A percentile compares a stretch with the other conserved stretches of the same genome.
Evolutionary conservation across 2,888 invertebrate genomes (phyloP).

Genomic region (Ennomos erosarius): DNA sequence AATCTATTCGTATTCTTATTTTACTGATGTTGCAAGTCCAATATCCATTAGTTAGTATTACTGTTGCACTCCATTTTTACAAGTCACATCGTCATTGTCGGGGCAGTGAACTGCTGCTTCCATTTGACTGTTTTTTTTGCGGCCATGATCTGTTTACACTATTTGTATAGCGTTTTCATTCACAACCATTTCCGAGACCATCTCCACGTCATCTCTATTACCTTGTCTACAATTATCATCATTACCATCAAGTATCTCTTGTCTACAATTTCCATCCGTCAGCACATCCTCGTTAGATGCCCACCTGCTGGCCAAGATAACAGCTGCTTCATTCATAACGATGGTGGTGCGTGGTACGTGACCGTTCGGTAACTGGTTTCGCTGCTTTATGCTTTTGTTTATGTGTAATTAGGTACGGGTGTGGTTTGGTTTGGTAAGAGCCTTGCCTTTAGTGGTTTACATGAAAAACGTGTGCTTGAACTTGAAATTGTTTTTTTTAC

Average conservation of each 20-base stretch:
- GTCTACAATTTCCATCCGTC: conserved; percentile 31
- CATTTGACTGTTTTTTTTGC: no score
- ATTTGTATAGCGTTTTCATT: conserved; percentile 7
- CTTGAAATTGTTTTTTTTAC: background rate
- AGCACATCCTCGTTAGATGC: conserved; percentile 40
- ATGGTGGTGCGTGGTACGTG: conserved; percentile 45
- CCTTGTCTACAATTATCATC: conserved; percentile 4
- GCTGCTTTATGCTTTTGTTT: conserved; percentile 25
- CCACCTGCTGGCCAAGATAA: conserved; percentile 52
- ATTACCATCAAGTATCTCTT: conserved; percentile 16
- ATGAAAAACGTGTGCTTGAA: conserved; percentile 1
- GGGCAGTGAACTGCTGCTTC: no score
- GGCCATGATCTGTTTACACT: background rate
- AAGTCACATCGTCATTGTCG: no score
- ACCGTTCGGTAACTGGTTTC: conserved; percentile 40
- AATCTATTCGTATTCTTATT: no score
- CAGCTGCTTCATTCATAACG: conserved; percentile 53
- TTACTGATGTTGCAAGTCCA: no score
- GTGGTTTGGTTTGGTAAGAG: conserved; percentile 7
- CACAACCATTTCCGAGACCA: conserved; percentile 2
- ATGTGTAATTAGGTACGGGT: conserved; percentile 24
- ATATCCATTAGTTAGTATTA: no score
- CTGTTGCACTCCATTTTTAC: no score
- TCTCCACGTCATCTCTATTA: conserved; percentile 5
- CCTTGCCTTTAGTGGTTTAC: background rate